Base-by-base conservation (phyloP, 92 coral and sea anemone species). In the Plumapathes pennacea region DNA sequence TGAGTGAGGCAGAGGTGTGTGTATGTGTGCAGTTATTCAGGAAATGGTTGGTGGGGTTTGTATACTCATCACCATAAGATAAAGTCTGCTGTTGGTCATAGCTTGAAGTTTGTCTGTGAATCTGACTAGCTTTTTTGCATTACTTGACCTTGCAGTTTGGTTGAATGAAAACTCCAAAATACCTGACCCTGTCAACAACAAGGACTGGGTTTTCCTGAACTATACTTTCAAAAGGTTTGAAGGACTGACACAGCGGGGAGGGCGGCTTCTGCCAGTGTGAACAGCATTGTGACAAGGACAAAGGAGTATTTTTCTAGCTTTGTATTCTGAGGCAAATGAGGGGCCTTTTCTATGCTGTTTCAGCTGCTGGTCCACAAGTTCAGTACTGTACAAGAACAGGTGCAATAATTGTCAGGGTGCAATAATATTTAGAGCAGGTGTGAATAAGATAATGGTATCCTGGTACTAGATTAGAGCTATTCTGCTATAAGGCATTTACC, bases 121-220 rank as follows among this genome's bases (percentile, higher is more conserved):
- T 5, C 43, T 27, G 6, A 3, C 23, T 21, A 22, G 8, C 0
- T 10, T 30, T 11, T 53, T 7, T 17, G 3, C 2, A 5, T 11
- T 38, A 49, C 31, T 5, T 57, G 25, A 6, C 22, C n/a, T 32
- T 38, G 33, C 47, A 81, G 95, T 81, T 59, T 90, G 84, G 89
- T 80, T 83, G 47, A 76, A 49, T 48, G 84, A 88, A 32, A 66
- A 76, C 34, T 62, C 72, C 18, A 56, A 80, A 10, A 90, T 79
- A 62, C 47, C 77, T 1, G 82, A 74, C 11, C 45, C 85, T 7
- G 67, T 88, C 10, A 81, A 82, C 38, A 71, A 71, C 54, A 92
- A 92, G 51, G 98, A 92, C 77, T 92, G 98, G 98, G 98, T 92
- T 5, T 92, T 92, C 51, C 91, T 92, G 19, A 92, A 92, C 66